These are phyloP conservation scores for Melangyna quadrimaculata DNA, from an alignment of 2,888 invertebrate species.

Conservation along the genomic window DNA sequence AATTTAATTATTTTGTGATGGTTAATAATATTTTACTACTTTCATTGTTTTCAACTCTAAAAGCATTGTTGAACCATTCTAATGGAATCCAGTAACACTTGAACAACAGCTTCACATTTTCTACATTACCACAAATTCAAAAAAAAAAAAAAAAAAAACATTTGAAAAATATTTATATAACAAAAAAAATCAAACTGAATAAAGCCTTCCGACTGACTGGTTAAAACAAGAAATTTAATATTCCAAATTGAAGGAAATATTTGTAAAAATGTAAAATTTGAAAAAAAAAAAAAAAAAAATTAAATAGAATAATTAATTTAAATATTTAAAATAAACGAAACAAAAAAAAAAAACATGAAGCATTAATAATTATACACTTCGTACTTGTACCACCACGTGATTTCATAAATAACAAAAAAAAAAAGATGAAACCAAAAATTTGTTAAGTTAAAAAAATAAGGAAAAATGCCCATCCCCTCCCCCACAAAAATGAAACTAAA, in stretches of 20 bases:
- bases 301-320: slow-evolving; percentile 63
- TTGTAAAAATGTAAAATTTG: slow-evolving; percentile 67
- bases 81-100: slow-evolving; percentile 25
- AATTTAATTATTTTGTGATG: neutral
- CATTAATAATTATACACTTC: slow-evolving; percentile 69
- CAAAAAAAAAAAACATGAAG: slow-evolving; percentile 48
- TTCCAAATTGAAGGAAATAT: slow-evolving; percentile 34
- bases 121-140: slow-evolving; percentile 18
- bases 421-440: slow-evolving; percentile 43
- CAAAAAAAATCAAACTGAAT: slow-evolving; percentile 64
- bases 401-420: slow-evolving; percentile 73
- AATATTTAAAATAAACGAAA: slow-evolving; percentile 10
- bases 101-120: slow-evolving; percentile 45
- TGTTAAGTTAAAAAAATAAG: slow-evolving; percentile 38
- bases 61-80: slow-evolving; percentile 12
- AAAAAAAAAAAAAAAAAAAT: no score
- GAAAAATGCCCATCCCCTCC: slow-evolving; percentile 50
- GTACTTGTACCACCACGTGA: slow-evolving; percentile 75
- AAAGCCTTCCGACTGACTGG: slow-evolving; percentile 72
- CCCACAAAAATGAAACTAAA: slow-evolving; percentile 53
- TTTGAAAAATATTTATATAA: neutral
- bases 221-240: slow-evolving; percentile 45
- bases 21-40: neutral
- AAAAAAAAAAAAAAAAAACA: neutral
- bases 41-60: neutral